phyloP scores from a whole-genome alignment of 1,140 invertebrate species.

The Drosophila obscura region DNA sequence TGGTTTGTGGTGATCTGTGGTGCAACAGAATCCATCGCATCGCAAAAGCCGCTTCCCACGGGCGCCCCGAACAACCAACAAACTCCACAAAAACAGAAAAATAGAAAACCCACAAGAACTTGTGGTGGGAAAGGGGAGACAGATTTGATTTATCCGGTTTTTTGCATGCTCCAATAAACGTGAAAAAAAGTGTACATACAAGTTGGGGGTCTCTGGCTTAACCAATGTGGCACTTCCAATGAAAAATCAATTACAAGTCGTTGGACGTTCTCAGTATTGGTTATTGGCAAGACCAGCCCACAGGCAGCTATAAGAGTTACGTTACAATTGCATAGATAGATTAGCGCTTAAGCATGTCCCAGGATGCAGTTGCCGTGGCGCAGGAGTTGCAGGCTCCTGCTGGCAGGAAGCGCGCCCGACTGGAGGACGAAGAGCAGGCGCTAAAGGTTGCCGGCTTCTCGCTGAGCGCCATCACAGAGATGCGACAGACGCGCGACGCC shows the following conservation, averaged over 20 bases:
- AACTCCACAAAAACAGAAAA: too few relatives aligned
- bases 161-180: conserved; percentile 16
- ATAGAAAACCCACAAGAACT: too few relatives aligned
- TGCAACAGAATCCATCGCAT: too few relatives aligned
- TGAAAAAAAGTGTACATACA: conserved; percentile 2
- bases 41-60: too few relatives aligned
- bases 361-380: conserved; percentile 6
- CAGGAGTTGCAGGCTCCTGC: neutral
- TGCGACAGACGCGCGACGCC: conserved; percentile 69
- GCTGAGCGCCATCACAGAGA: conserved; percentile 80
- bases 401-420: conserved; percentile 44
- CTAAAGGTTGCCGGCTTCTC: conserved; percentile 78
- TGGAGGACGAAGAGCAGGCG: conserved; percentile 64
- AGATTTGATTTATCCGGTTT: too few relatives aligned
- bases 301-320: conserved; percentile 56
- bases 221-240: conserved; percentile 82
- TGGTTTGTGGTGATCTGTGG: too few relatives aligned
- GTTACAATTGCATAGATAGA: conserved; percentile 14
- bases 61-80: too few relatives aligned
- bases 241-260: conserved; percentile 73
- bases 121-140: too few relatives aligned
- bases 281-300: conserved; percentile 73
- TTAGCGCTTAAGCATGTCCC: conserved; percentile 42
- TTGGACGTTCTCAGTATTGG: conserved; percentile 83
- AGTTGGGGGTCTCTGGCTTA: conserved; percentile 72